These are phyloP conservation scores for Hypomesus transpacificus DNA, from an alignment of 2,113 vertebrate genomes.

Conservation along the genomic window DNA sequence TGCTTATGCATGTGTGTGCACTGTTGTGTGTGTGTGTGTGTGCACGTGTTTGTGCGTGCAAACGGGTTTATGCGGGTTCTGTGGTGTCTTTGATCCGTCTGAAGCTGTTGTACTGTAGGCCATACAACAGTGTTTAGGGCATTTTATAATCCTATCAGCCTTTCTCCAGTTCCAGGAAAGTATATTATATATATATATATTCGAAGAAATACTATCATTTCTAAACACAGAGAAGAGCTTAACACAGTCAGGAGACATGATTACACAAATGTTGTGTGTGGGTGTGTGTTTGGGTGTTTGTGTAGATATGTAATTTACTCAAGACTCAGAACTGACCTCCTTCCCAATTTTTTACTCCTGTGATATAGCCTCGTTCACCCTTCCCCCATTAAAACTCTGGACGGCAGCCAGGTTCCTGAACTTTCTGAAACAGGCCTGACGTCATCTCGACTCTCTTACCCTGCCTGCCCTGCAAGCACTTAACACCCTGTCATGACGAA, in stretches of 20 bases:
- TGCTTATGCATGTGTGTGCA: slow-evolving; percentile 1
- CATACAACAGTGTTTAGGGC: too few relatives aligned
- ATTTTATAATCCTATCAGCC: too few relatives aligned
- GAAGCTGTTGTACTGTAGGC: too few relatives aligned
- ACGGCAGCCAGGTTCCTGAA: slow-evolving; percentile 4
- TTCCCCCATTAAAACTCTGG: slow-evolving; percentile 19
- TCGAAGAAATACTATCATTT: too few relatives aligned
- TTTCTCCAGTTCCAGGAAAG: too few relatives aligned
- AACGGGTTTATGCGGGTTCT: not conserved
- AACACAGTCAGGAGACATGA: too few relatives aligned
- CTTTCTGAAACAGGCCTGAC: not conserved
- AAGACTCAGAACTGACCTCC: not conserved
- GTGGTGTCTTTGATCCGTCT: too few relatives aligned
- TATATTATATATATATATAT: too few relatives aligned
- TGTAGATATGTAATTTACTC: not conserved
- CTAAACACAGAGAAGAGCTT: too few relatives aligned
- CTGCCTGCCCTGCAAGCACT: not conserved
- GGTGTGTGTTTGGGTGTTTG: not conserved
- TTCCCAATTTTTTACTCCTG: not conserved
- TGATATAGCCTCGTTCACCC: slow-evolving; percentile 1
- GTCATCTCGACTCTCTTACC: not conserved
- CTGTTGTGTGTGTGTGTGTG: slow-evolving; percentile 16
- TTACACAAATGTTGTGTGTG: not conserved
- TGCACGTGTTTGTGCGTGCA: not conserved
- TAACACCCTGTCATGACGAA: slow-evolving; percentile 1